Evolutionary conservation across 2,888 invertebrate species (phyloP), one percentile per base, ranked within the genome.

Genomic region (Folsomia manolachei): DNA sequence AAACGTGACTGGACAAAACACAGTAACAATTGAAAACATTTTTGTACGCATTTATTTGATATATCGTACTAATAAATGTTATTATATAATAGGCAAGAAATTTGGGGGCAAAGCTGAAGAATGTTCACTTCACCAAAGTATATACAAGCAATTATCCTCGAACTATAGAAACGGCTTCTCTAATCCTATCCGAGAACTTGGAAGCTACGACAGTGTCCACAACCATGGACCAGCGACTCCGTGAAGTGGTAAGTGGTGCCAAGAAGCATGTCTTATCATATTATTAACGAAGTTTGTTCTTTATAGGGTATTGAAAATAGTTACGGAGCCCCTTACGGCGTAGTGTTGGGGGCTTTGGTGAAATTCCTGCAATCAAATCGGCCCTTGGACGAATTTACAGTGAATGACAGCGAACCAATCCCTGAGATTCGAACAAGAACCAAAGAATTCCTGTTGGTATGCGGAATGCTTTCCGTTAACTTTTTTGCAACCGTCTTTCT

Each of bases 71-170:
- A n/a, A n/a, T n/a, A n/a, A n/a, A n/a, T n/a, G n/a, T n/a, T n/a
- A n/a, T n/a, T n/a, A n/a, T n/a, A n/a, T n/a, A n/a, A n/a, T 18
- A 71, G 70, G 70, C 70, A 26, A 60, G 26, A n/a, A 27, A 60
- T 21, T 14, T 63, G 19, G 63, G 26, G 0, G 26, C 26, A 14
- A 25, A 61, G 2, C 27, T 71, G 9, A 21, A 39, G n/a, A 27
- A 67, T 24, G 62, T 68, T 2, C 9, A 63, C n/a, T 71, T 71
- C 27, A 71, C 63, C 7, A 63, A 52, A 27, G 68, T 51, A 2
- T 71, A 63, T 52, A 25, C 67, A 25, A 71, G 71, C n/a, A 52
- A 27, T 18, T 71, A 63, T 21, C 63, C 71, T 2, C 23, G 71
- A 7, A 67, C 71, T n/a, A 63, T 63, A 1, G 63, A 71, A 14